phyloP scores from a whole-genome alignment of 1,140 invertebrate species.

The Drosophila cardini region DNA sequence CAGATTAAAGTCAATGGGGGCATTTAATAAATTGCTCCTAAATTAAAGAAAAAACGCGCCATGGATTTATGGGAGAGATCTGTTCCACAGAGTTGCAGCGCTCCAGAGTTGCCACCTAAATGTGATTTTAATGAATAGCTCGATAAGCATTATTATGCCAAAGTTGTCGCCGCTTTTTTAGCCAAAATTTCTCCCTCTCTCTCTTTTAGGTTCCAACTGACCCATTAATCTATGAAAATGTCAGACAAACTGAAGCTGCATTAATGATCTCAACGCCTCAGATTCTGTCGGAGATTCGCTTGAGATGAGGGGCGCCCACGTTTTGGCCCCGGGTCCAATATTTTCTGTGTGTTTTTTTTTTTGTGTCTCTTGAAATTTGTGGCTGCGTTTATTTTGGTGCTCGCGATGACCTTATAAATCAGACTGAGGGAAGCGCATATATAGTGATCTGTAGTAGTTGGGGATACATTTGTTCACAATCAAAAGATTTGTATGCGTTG shows the following conservation, averaged over 20 bases:
- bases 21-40: conserved; percentile 79
- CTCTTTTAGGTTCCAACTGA: conserved; percentile 40
- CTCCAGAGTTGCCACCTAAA: conserved; percentile 35
- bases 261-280: conserved; percentile 61
- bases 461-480: conserved; percentile 47
- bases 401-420: conserved; percentile 78
- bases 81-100: conserved; percentile 1
- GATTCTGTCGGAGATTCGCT: conserved; percentile 8
- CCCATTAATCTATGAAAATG: conserved; percentile 73
- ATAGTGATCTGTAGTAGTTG: too few species aligned
- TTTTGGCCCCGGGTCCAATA: conserved; percentile 40
- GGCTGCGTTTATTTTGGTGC: conserved; percentile 61
- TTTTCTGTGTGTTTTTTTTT: conserved; percentile 7
- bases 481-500: conserved; percentile 48
- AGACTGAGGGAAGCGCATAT: conserved; percentile 18
- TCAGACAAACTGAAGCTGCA: conserved; percentile 49
- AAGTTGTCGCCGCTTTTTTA: conserved; percentile 42
- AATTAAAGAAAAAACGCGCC: conserved; percentile 59
- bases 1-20: conserved; percentile 66
- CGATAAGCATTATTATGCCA: conserved; percentile 48
- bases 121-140: conserved; percentile 33
- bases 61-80: conserved; percentile 36
- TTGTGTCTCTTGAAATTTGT: conserved; percentile 46
- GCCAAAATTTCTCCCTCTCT: conserved; percentile 9
- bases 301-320: conserved; percentile 64